These are phyloP conservation scores for Acronicta alni DNA, from an alignment of 2,888 invertebrate species.

Conservation along the genomic window DNA sequence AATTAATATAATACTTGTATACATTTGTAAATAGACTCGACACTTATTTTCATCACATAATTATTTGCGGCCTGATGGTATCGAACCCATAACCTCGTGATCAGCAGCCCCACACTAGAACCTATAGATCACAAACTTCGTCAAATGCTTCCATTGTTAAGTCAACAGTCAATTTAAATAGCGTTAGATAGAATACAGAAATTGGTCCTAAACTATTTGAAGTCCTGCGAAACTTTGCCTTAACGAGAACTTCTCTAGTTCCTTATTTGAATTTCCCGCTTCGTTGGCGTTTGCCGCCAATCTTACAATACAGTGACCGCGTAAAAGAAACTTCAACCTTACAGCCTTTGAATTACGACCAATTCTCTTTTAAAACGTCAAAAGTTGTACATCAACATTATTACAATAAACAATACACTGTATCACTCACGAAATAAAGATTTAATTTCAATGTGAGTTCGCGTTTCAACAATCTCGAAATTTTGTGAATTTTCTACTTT, in stretches of 20 bases:
- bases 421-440: conserved; percentile 23
- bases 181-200: conserved; percentile 34
- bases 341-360: conserved; percentile 12
- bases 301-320: conserved; percentile 42
- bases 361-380: not conserved
- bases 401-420: conserved; percentile 17
- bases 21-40: no score
- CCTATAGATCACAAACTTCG: no score
- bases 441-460: conserved; percentile 21
- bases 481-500: conserved; percentile 12
- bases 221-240: conserved; percentile 59
- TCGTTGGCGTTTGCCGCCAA: conserved; percentile 58
- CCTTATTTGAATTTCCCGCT: conserved; percentile 78
- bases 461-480: conserved; percentile 5
- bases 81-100: no score
- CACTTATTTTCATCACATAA: no score
- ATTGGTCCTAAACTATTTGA: conserved; percentile 49
- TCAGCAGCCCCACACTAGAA: no score
- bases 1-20: no score
- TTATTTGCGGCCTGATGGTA: no score
- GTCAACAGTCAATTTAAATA: conserved; percentile 47
- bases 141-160: conserved; percentile 29
- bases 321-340: conserved; percentile 61
- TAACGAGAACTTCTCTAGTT: conserved; percentile 68
- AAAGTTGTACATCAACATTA: conserved; percentile 1